Evolutionary conservation across 2,888 invertebrate genomes (phyloP).

Genomic region (Lutraria lutraria): DNA sequence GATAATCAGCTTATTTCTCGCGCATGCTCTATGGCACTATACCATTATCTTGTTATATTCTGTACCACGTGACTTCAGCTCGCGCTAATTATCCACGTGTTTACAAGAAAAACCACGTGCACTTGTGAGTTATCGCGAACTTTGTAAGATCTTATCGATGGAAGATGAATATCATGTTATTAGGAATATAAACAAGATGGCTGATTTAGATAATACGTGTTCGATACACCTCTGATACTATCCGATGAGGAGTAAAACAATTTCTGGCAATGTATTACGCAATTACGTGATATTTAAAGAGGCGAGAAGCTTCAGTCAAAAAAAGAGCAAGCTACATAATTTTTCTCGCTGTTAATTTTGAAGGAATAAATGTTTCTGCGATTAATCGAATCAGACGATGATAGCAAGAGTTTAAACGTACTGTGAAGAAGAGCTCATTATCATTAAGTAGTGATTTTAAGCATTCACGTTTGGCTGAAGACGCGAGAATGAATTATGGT

Average conservation of each 20-base stretch:
- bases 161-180: conserved; percentile 19
- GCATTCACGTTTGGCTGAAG: too few relatives aligned
- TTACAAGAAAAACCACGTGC: not conserved
- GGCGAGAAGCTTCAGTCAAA: not conserved
- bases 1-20: not conserved
- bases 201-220: not conserved
- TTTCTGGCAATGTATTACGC: not conserved
- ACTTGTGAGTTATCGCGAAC: not conserved
- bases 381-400: not conserved
- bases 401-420: too few relatives aligned
- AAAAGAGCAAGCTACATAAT: not conserved
- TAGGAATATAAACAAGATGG: conserved; percentile 6
- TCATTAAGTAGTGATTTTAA: too few relatives aligned
- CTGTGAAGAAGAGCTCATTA: too few relatives aligned
- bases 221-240: conserved; percentile 1
- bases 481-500: too few relatives aligned
- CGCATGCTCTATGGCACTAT: not conserved
- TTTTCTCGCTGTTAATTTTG: not conserved
- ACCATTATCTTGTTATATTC: not conserved
- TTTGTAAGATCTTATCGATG: not conserved
- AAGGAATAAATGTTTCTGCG: not conserved
- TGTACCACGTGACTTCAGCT: not conserved
- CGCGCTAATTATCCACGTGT: conserved; percentile 23
- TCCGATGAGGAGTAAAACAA: not conserved
- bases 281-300: not conserved